Evolutionary conservation across 2,888 invertebrate species (phyloP).

Genomic region (Leucophenga maculata): DNA sequence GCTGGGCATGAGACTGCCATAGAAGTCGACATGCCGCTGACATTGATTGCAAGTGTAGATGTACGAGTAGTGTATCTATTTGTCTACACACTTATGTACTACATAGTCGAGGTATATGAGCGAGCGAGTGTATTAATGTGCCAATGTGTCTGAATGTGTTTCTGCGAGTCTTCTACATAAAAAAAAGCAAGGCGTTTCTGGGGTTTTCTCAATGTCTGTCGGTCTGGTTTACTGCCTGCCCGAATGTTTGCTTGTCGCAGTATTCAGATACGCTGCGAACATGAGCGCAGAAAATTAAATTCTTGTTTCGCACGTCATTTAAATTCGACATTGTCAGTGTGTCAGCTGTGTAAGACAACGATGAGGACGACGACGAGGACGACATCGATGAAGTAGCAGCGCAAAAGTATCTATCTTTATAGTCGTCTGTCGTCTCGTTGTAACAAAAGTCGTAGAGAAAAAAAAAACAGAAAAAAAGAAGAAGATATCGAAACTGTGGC

Average conservation of each 20-base stretch:
- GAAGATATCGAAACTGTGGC: conserved; percentile 52
- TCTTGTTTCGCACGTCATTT: conserved; percentile 69
- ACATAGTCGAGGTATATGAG: not conserved
- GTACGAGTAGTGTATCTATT: conserved; percentile 27
- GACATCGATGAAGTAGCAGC: not conserved
- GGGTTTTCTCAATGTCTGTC: conserved; percentile 12
- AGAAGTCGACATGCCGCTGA: conserved; percentile 35
- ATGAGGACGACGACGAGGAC: no score
- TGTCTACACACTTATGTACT: conserved; percentile 1
- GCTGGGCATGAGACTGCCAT: conserved; percentile 35
- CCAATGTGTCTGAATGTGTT: not conserved
- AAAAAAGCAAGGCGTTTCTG: not conserved
- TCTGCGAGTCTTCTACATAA: not conserved
- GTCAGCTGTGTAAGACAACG: conserved; percentile 21
- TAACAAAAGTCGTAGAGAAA: not conserved
- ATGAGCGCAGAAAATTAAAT: conserved; percentile 65
- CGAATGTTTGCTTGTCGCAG: not conserved
- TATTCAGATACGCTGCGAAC: conserved; percentile 11
- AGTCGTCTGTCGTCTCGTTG: no score
- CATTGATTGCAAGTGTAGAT: conserved; percentile 43
- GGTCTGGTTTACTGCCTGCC: not conserved
- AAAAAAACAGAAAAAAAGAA: not conserved
- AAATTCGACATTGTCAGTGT: conserved; percentile 63
- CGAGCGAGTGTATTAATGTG: conserved; percentile 29
- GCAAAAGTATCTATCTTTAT: not conserved